Evolutionary conservation across 1,140 invertebrate species (phyloP).

Genomic region (Paralvinella palmiformis): DNA sequence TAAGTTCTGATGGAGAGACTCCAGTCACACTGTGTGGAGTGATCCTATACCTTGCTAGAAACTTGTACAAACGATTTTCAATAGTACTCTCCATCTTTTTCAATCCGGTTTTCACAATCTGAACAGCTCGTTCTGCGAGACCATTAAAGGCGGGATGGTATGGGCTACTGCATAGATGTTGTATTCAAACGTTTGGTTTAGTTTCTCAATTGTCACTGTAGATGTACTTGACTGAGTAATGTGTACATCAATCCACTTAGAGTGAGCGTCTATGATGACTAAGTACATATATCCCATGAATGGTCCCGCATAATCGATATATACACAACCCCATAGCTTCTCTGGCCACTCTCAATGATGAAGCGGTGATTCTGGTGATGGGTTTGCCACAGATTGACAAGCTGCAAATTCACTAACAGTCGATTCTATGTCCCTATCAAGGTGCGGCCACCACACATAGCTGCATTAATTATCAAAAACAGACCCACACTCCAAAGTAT

Average conservation of each 20-base stretch:
- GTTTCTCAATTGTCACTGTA: not conserved
- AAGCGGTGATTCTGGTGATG: slow-evolving; percentile 21
- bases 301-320: slow-evolving; percentile 51
- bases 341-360: slow-evolving; percentile 34
- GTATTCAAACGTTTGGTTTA: slow-evolving; percentile 8
- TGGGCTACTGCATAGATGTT: slow-evolving; percentile 20
- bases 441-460: no score
- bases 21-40: not conserved
- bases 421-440: no score
- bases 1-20: not conserved
- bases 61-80: not conserved
- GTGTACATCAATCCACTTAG: slow-evolving; percentile 46
- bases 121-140: slow-evolving; percentile 17
- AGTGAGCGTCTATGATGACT: slow-evolving; percentile 46
- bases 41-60: not conserved
- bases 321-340: slow-evolving; percentile 46
- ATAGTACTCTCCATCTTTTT: not conserved
- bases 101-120: not conserved
- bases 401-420: no score
- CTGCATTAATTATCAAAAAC: no score
- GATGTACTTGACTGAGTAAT: not conserved
- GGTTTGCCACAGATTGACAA: no score
- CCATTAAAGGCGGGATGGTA: slow-evolving; percentile 30
- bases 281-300: slow-evolving; percentile 40
- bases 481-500: no score